These are phyloP conservation scores for Caenorhabditis inopinata DNA, from an alignment of 1,140 invertebrate genomes.

Conservation along the genomic window DNA sequence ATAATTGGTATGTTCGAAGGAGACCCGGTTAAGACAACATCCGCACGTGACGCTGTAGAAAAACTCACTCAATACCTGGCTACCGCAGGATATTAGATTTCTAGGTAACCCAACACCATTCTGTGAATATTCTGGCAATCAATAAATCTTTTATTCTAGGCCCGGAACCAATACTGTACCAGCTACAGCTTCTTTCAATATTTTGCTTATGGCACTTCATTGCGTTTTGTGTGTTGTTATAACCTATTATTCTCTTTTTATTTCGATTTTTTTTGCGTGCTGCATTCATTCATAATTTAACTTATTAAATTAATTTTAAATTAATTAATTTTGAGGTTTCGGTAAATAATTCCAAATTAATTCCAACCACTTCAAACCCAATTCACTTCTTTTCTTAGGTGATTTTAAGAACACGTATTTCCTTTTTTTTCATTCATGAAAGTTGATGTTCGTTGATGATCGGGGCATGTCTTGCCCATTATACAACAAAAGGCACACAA, in stretches of 20 bases:
- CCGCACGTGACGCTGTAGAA: slow-evolving; percentile 60
- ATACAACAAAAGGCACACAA: slow-evolving; percentile 5
- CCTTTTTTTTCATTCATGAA: not conserved
- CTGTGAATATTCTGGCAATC: not conserved
- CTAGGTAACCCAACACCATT: not conserved
- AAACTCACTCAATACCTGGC: slow-evolving; percentile 56
- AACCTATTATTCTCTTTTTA: not conserved
- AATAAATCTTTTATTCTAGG: not conserved
- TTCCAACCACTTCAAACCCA: not conserved
- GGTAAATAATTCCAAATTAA: not conserved
- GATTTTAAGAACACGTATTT: not conserved
- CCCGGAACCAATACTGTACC: not conserved
- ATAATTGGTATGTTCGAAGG: slow-evolving; percentile 63
- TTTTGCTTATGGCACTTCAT: too few species aligned
- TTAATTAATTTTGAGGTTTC: not conserved
- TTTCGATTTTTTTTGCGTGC: not conserved
- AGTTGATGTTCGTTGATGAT: not conserved
- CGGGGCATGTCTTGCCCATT: not conserved
- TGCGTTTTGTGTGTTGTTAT: too few species aligned
- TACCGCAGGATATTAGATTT: slow-evolving; percentile 55
- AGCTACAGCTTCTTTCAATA: too few species aligned
- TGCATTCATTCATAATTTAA: too few species aligned
- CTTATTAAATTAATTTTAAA: too few species aligned
- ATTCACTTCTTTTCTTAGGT: not conserved
- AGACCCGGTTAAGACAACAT: slow-evolving; percentile 55